These are phyloP conservation scores for Xestia sexstrigata DNA, from an alignment of 2,888 invertebrate species.

Conservation along the genomic window DNA sequence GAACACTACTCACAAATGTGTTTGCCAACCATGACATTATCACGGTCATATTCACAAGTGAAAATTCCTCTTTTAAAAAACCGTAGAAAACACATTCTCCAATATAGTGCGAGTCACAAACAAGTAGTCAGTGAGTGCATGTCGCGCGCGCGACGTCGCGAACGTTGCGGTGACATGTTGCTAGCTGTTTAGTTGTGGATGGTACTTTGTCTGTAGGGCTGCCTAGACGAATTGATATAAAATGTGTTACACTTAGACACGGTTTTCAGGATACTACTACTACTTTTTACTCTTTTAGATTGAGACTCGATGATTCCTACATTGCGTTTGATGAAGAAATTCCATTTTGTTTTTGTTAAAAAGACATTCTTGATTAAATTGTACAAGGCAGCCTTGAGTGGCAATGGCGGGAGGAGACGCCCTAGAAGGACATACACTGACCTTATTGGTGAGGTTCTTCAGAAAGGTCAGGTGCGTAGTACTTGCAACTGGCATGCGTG, in stretches of 20 bases:
- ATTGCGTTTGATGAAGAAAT: too few species aligned
- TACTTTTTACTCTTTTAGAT: neutral
- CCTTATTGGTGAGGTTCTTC: too few species aligned
- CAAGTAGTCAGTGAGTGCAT: constrained; percentile 2
- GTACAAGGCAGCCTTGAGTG: too few species aligned
- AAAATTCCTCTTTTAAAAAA: neutral
- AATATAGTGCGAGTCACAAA: constrained; percentile 24
- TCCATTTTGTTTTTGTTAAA: too few species aligned
- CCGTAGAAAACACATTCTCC: neutral
- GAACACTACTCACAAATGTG: too few species aligned
- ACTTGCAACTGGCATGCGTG: too few species aligned
- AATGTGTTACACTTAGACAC: neutral
- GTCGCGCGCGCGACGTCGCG: constrained; percentile 27
- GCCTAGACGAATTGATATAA: neutral
- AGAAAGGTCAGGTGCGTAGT: too few species aligned
- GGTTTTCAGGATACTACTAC: neutral
- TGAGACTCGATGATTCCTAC: neutral
- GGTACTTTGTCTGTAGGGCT: constrained; percentile 43
- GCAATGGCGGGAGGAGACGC: too few species aligned
- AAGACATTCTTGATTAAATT: too few species aligned
- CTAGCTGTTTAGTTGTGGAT: constrained; percentile 46
- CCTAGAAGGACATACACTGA: too few species aligned
- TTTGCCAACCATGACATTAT: neutral
- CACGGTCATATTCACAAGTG: neutral
- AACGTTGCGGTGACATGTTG: constrained; percentile 49